phyloP scores from a whole-genome alignment of 1,140 invertebrate species.

The Aphis craccivora region DNA sequence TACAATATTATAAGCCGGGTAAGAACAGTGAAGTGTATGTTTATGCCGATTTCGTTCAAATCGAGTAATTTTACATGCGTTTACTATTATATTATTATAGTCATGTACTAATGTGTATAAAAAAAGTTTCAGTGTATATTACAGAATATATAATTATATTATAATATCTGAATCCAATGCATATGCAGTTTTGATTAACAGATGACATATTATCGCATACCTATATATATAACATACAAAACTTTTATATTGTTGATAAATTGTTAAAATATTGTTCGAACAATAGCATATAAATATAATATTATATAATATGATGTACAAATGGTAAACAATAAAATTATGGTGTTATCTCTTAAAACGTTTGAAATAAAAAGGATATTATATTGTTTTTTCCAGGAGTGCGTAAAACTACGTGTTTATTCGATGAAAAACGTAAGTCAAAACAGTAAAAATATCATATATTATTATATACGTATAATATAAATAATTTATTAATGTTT shows the following conservation, averaged over 20 bases:
- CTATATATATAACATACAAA: background rate
- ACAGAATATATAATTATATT: background rate
- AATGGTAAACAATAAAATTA: background rate
- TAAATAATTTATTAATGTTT: background rate
- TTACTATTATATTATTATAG: background rate
- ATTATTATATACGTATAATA: background rate
- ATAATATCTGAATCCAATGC: background rate
- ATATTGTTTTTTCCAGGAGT: constrained; percentile 56
- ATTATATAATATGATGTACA: background rate
- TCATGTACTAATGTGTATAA: background rate
- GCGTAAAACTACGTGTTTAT: constrained; percentile 48
- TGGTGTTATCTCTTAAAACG: background rate
- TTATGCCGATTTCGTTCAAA: background rate
- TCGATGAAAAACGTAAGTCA: constrained; percentile 47
- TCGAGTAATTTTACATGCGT: background rate
- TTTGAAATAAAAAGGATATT: constrained; percentile 48
- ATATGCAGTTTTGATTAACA: background rate
- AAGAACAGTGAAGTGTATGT: background rate
- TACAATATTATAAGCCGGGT: background rate
- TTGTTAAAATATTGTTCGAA: background rate
- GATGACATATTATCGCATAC: background rate
- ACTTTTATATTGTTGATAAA: background rate
- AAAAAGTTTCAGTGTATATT: background rate
- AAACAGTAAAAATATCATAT: background rate
- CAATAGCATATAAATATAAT: background rate